Conservation (phyloP, 37 sponge, comb jelly and placozoan genomes). For the Beroe forskalii region DNA sequence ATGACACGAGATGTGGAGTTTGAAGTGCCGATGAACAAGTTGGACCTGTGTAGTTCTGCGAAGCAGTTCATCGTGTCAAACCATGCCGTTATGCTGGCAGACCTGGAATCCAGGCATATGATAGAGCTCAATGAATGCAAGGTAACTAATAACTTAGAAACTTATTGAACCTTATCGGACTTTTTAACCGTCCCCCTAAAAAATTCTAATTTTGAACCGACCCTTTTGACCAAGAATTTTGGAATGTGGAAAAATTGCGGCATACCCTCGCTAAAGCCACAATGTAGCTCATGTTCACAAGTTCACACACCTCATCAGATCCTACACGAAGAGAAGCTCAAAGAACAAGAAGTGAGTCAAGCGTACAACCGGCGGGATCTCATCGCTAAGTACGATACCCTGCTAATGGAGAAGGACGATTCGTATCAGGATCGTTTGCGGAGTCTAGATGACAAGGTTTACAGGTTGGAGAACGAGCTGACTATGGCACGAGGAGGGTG, state of each 20-base stretch:
- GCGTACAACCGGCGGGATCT: not conserved
- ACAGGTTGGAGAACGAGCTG: conserved; percentile 14
- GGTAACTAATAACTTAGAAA: conserved; percentile 21
- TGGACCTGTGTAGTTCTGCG: not conserved
- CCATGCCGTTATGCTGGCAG: conserved; percentile 12
- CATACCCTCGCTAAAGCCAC: too few relatives aligned
- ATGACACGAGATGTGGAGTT: conserved; percentile 10
- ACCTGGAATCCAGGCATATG: conserved; percentile 17
- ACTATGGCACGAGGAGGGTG: not conserved
- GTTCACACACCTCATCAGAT: not conserved
- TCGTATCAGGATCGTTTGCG: not conserved
- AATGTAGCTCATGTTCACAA: too few relatives aligned
- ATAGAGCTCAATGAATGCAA: not conserved
- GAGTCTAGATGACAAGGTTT: not conserved
- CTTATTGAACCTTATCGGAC: too few relatives aligned
- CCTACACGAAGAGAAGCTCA: not conserved
- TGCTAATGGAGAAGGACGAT: conserved; percentile 19
- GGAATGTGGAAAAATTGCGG: too few relatives aligned
- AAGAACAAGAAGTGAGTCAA: not conserved
- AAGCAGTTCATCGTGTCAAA: conserved; percentile 9
- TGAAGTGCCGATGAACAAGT: not conserved
- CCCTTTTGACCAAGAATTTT: too few relatives aligned
- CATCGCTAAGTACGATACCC: not conserved
- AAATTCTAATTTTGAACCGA: too few relatives aligned
- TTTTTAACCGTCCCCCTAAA: too few relatives aligned